Conservation (phyloP, 2,797 vertebrate species). For the Eulemur mongoz region DNA sequence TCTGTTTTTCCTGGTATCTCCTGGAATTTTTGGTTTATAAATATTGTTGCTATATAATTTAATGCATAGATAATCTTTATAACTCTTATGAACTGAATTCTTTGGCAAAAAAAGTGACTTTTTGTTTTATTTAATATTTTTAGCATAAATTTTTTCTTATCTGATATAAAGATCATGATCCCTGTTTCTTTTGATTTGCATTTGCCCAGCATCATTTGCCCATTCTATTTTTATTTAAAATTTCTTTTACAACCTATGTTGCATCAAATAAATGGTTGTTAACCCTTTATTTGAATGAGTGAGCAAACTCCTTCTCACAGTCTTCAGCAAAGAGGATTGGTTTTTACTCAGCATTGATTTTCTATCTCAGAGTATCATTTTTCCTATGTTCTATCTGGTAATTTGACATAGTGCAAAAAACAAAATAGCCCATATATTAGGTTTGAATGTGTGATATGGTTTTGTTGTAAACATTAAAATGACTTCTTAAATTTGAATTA, state of each 20-base stretch:
- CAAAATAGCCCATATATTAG: not conserved
- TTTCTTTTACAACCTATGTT: not conserved
- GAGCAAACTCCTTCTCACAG: not conserved
- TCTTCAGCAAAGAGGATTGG: not conserved
- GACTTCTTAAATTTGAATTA: not conserved
- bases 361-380: not conserved
- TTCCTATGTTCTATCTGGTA: not conserved
- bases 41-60: not conserved
- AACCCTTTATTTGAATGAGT: not conserved
- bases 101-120: not conserved
- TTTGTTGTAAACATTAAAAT: not conserved
- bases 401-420: not conserved
- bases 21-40: not conserved
- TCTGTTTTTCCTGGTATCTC: not conserved
- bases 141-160: not conserved
- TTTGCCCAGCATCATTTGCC: not conserved
- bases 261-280: not conserved
- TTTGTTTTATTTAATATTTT: not conserved
- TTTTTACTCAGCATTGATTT: not conserved
- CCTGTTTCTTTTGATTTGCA: not conserved
- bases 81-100: not conserved
- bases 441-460: not conserved
- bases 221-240: not conserved
- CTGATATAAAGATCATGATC: not conserved
- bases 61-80: not conserved